A percentile compares a stretch with the other conserved stretches of the same genome.
These are phyloP conservation scores for Zaprionus lachaisei DNA, from an alignment of 1,140 invertebrate species.

Conservation along the genomic window DNA sequence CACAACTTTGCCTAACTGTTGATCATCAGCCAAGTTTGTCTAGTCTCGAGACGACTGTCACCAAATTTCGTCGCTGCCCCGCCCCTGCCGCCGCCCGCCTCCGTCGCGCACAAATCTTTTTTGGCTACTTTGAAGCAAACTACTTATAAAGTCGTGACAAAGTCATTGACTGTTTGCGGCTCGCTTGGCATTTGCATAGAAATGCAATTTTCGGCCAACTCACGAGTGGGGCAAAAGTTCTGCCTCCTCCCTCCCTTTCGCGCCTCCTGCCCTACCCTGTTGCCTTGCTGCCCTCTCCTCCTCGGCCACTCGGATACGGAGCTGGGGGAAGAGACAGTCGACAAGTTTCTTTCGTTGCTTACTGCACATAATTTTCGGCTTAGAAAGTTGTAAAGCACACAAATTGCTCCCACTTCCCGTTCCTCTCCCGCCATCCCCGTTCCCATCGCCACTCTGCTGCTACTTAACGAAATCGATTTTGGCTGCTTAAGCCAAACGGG, in stretches of 20 bases:
- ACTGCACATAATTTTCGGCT: slow-evolving; percentile 73
- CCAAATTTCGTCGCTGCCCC: slow-evolving; percentile 16
- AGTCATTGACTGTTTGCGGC: slow-evolving; percentile 74
- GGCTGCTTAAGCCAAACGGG: slow-evolving; percentile 31
- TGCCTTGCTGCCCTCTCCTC: too few species aligned
- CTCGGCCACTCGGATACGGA: neutral
- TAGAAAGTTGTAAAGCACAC: slow-evolving; percentile 69
- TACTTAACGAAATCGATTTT: slow-evolving; percentile 64
- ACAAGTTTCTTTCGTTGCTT: slow-evolving; percentile 42
- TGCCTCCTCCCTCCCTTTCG: neutral
- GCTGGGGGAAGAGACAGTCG: slow-evolving; percentile 14
- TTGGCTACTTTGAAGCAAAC: slow-evolving; percentile 57
- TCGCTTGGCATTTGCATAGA: slow-evolving; percentile 75
- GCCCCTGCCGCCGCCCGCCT: too few species aligned
- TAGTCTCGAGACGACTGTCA: slow-evolving; percentile 21
- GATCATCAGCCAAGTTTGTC: slow-evolving; percentile 68
- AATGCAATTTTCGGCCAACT: slow-evolving; percentile 76
- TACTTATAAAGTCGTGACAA: slow-evolving; percentile 81
- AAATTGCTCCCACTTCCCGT: slow-evolving; percentile 47
- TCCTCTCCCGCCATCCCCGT: neutral
- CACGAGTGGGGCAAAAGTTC: slow-evolving; percentile 49
- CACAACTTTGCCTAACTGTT: slow-evolving; percentile 75
- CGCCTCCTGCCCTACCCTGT: too few species aligned
- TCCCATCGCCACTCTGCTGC: neutral
- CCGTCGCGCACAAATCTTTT: slow-evolving; percentile 12